Evolutionary conservation across 2,888 invertebrate species (phyloP), one percentile per base, ranked within the genome.

Genomic region (Darwinula stevensoni): DNA sequence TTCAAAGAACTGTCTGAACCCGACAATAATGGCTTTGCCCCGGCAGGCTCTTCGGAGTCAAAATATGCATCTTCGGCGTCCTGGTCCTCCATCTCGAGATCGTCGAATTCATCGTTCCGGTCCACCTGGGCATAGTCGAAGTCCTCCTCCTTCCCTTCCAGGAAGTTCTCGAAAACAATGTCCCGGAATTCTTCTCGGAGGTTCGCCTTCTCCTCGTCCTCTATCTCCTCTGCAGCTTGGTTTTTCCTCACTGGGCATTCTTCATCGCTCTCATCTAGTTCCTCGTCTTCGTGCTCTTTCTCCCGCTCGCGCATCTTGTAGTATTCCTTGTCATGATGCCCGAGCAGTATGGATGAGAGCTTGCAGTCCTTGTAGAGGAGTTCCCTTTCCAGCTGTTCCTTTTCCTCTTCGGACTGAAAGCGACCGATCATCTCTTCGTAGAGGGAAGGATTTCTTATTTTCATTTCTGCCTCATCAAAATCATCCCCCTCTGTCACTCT

Each of bases 391-490:
- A 44, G 38, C 29, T 43, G 40, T 37, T 59, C 57, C 36, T 65
- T 65, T 47, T 86, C 78, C 17, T 67, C 64, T 35, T 69, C 65
- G 3, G 70, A 67, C 39, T 86, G 50, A 49, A 72, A 82, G 44
- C 70, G 72, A 0, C 84, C 88, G 28, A 91, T 60, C 40, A 91
- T 55, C 44, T 84, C 73, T 39, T 88, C 76, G 52, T 78, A 91
- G 1, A 88, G 52, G 32, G 75, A 56, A 2, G 88, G 91, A 49
- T 82, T 76, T 36, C 91, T 56, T 40, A 65, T 67, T 65, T 80
- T 76, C 88, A 91, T 91, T 57, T 80, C 74, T 36, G 64, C 65
- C 48, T 88, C 84, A 47, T 71, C 71, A 45, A 91, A 91, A 51
- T 86, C 88, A 16, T 60, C 57, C 9, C 64, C 61, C 38, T 66